phyloP scores from a whole-genome alignment of 2,888 invertebrate species.

The Oligia strigilis region DNA sequence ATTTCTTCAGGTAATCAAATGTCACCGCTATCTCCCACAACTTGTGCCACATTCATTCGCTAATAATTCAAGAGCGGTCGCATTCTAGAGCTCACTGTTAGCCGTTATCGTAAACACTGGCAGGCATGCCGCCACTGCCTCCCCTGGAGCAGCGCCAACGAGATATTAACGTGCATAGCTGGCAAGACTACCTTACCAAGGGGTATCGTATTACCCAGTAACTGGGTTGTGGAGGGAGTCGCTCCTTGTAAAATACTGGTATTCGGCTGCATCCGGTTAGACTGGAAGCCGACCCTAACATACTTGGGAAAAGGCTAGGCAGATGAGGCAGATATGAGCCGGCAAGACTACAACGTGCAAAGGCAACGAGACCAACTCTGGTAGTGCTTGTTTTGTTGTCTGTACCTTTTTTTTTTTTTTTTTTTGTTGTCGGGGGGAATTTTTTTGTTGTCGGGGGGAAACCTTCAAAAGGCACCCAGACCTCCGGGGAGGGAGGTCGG shows the following conservation, averaged over 20 bases:
- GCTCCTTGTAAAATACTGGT: too few relatives aligned
- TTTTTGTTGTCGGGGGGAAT: too few relatives aligned
- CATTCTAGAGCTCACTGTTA: constrained; percentile 59
- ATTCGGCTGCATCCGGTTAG: too few relatives aligned
- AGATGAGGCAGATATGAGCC: background rate
- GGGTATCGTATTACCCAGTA: too few relatives aligned
- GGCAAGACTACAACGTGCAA: constrained; percentile 2
- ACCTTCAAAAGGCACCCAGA: too few relatives aligned
- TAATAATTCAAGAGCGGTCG: constrained; percentile 48
- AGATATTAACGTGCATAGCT: constrained; percentile 40
- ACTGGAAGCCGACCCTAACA: too few relatives aligned
- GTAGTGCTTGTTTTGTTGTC: constrained; percentile 25
- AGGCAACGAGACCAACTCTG: background rate
- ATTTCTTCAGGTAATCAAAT: background rate
- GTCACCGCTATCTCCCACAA: background rate
- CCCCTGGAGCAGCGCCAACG: constrained; percentile 59
- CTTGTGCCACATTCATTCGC: constrained; percentile 13
- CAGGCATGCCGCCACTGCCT: constrained; percentile 54
- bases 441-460: too few relatives aligned
- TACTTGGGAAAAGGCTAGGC: too few relatives aligned
- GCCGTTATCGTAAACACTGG: constrained; percentile 69
- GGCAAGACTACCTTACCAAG: background rate
- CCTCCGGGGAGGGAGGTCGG: too few relatives aligned
- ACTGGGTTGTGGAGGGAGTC: too few relatives aligned
- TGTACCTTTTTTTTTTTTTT: too few relatives aligned